These are phyloP conservation scores for Otis tarda DNA, from an alignment of 2,113 vertebrate species.

Conservation along the genomic window DNA sequence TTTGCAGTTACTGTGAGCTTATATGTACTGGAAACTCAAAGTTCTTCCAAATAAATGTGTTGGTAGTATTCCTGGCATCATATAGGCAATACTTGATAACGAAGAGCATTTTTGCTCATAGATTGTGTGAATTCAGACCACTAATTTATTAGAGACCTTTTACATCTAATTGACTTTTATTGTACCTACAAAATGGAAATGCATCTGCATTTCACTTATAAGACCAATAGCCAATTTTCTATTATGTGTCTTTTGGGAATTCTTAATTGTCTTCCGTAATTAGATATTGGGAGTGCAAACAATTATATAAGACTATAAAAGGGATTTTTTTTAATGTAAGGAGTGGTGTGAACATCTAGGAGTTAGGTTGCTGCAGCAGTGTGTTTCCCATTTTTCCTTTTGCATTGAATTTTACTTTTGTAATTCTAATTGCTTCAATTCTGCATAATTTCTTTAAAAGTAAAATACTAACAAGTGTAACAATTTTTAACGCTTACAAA, in stretches of 20 bases:
- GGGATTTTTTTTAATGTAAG: background rate
- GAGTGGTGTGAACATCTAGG: background rate
- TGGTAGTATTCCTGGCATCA: background rate
- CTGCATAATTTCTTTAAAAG: background rate
- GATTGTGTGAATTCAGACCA: background rate
- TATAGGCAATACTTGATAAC: background rate
- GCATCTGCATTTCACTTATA: background rate
- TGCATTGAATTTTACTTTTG: background rate
- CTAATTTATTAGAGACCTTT: slow-evolving; percentile 13
- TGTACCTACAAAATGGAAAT: background rate
- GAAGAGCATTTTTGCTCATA: background rate
- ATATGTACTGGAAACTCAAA: background rate
- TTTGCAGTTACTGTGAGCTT: background rate
- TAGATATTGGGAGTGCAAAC: background rate
- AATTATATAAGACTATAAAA: background rate
- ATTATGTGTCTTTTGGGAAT: background rate
- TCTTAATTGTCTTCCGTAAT: background rate
- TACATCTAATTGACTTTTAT: slow-evolving; percentile 2
- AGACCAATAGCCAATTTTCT: background rate
- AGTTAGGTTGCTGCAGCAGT: background rate
- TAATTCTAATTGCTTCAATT: background rate
- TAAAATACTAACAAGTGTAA: background rate
- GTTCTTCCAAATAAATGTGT: background rate
- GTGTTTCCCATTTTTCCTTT: background rate
- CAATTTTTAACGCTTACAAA: background rate